A percentile compares a stretch with the other conserved stretches of the same genome.
Conservation (phyloP, 2,797 vertebrate species). For the Mastacembelus armatus region DNA sequence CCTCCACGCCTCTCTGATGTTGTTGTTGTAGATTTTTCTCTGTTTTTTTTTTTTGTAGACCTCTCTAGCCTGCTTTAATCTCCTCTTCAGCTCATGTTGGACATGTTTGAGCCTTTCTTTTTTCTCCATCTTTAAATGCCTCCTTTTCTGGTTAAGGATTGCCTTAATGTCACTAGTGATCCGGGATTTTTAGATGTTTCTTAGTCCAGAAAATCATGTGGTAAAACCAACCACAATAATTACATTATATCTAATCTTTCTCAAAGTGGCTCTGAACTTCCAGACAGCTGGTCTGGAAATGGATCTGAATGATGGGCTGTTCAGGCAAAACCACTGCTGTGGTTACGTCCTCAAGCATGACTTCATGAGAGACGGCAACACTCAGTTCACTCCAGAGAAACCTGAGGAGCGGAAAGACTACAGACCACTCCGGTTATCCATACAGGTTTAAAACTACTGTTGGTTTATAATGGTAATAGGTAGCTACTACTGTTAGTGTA, state of each 20-base stretch:
- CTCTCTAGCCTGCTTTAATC: no score
- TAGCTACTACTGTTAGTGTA: background rate
- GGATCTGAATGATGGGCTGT: constrained; percentile 95
- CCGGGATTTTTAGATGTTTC: no score
- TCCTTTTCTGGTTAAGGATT: no score
- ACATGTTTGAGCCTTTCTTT: no score
- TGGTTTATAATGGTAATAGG: background rate
- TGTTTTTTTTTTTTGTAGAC: no score
- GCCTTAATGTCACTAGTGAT: no score
- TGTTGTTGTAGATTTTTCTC: no score
- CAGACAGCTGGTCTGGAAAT: constrained; percentile 95
- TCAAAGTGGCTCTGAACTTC: constrained; percentile 94
- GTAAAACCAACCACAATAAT: background rate
- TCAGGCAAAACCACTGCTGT: constrained; percentile 88
- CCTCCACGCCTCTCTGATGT: no score
- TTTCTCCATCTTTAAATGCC: no score
- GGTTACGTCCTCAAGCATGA: constrained; percentile 92
- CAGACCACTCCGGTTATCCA: constrained; percentile 79
- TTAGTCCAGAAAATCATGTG: constrained; percentile 15
- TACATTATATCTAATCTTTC: constrained; percentile 15
- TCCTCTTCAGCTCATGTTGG: no score
- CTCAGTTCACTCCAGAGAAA: constrained; percentile 86
- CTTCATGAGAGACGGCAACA: constrained; percentile 86
- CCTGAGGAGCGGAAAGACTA: constrained; percentile 70
- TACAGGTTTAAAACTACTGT: constrained; percentile 84